Percentiles rank a stretch among this genome's conserved stretches.
Evolutionary conservation across 2,888 invertebrate species (phyloP).

Genomic region (Drepanosiphum platanoidis): DNA sequence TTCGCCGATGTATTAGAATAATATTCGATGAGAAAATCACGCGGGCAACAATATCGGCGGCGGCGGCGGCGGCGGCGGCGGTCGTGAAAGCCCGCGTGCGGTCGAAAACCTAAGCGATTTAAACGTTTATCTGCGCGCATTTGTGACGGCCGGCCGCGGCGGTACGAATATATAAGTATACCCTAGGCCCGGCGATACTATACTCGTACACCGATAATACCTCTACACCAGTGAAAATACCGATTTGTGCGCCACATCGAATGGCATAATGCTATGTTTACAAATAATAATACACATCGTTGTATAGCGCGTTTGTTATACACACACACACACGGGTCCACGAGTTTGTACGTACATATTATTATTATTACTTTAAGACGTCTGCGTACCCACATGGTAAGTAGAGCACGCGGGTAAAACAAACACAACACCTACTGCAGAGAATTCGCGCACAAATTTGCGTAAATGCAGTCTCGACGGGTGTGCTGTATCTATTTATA

Average conservation of each 20-base stretch:
- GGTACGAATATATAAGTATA: neutral
- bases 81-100: neutral
- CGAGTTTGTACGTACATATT: neutral
- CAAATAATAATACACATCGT: constrained; percentile 4
- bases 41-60: neutral
- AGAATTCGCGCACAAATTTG: neutral
- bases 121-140: neutral
- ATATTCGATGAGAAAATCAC: neutral
- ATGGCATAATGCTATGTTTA: neutral
- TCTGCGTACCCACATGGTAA: too few species aligned
- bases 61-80: too few species aligned
- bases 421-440: neutral
- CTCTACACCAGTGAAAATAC: neutral
- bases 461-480: neutral
- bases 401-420: neutral
- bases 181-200: neutral
- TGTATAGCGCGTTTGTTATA: neutral
- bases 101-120: neutral
- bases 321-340: neutral
- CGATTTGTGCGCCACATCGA: neutral
- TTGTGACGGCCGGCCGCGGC: too few species aligned
- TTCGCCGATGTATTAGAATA: neutral
- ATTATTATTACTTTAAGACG: too few species aligned
- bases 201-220: neutral
- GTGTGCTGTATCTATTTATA: neutral